These are phyloP conservation scores for Microplitis deprimator DNA, from an alignment of 2,888 invertebrate species.

Conservation along the genomic window DNA sequence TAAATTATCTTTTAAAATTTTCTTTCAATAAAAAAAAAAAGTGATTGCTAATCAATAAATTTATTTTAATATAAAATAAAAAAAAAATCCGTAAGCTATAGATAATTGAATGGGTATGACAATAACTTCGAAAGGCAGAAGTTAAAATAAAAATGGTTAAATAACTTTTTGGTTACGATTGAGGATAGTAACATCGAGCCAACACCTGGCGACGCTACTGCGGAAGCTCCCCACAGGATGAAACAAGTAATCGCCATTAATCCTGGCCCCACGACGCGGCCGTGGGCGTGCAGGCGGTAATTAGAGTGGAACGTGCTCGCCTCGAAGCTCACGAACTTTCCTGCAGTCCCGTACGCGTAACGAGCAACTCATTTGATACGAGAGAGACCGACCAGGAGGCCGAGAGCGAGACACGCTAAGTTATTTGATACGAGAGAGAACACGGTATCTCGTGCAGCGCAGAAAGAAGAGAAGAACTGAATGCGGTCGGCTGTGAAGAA, in stretches of 20 bases:
- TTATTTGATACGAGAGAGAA: conserved; percentile 35
- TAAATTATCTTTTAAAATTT: no score
- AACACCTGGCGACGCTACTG: conserved; percentile 38
- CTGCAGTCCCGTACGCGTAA: conserved; percentile 42
- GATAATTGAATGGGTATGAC: neutral
- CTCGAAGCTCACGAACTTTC: conserved; percentile 50
- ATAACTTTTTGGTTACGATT: conserved; percentile 6
- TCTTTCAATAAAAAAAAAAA: no score
- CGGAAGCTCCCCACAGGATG: conserved; percentile 36
- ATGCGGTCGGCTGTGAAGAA: neutral
- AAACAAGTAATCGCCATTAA: conserved; percentile 49
- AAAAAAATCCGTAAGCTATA: neutral
- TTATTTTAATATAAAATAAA: no score
- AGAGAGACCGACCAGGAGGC: neutral
- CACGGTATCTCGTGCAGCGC: neutral
- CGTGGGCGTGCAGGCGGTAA: conserved; percentile 52
- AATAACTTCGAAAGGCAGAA: neutral
- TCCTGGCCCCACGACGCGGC: conserved; percentile 42
- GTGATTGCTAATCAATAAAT: no score
- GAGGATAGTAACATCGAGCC: conserved; percentile 11
- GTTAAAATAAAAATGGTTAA: neutral
- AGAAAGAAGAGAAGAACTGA: neutral
- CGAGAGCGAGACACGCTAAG: conserved; percentile 21
- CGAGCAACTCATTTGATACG: conserved; percentile 41
- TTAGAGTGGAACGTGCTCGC: conserved; percentile 58